Evolutionary conservation across 92 coral and sea anemone species (phyloP), one percentile per base, ranked within the genome.

Genomic region (Bergia sp.): DNA sequence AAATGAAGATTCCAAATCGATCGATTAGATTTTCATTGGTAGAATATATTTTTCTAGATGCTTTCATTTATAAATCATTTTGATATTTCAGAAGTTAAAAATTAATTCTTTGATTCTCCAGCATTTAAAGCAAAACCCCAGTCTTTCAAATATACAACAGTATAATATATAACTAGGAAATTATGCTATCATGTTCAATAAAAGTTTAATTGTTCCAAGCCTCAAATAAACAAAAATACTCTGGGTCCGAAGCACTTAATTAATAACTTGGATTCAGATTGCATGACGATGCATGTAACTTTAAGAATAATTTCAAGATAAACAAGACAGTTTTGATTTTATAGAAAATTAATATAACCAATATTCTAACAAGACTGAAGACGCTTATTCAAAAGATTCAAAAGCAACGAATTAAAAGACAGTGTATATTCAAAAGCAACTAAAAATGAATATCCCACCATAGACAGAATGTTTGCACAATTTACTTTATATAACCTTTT

Each of bases 101-200:
- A n/a, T n/a, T n/a, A n/a, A n/a, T 66, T 66, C 73, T 66, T 66
- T 66, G 73, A 66, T 66, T 66, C 73, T 66, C 73, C 73, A 36
- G 73, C 73, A 66, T 66, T 66, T 66, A 66, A 66, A 66, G 73
- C 73, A 66, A 66, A 66, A 66, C 73, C 73, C 73, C 73, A 36
- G 73, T 66, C 73, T 66, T 66, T 66, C 73, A 66, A 66, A 66
- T 36, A 66, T n/a, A n/a, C n/a, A n/a, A n/a, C n/a, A n/a, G n/a
- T n/a, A n/a, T n/a, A n/a, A n/a, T n/a, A n/a, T n/a, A n/a, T n/a
- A n/a, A n/a, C n/a, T n/a, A n/a, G n/a, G 65, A 57, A 57, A 57
- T 57, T 57, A 57, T 57, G 65, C 65, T 57, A 57, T 57, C 65
- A 18, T 57, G 73, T 66, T 66, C 73, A 66, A 20, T 66, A 66